phyloP scores from a whole-genome alignment of 2,888 invertebrate species.

The Esperia sulphurella region DNA sequence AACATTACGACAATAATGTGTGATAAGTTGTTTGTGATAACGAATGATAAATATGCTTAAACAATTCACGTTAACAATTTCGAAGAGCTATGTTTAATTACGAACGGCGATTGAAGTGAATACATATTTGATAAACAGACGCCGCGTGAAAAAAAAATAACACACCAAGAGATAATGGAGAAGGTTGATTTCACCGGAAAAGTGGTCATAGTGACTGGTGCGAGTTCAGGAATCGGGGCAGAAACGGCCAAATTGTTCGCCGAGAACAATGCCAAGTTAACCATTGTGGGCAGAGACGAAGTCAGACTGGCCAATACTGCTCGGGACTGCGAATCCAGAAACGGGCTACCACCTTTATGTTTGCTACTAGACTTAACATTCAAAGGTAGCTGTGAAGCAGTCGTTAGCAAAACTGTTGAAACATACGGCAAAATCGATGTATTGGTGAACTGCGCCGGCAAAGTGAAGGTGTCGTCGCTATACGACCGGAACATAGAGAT shows the following conservation, averaged over 20 bases:
- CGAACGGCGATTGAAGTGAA: neutral
- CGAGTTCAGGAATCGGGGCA: slow-evolving; percentile 50
- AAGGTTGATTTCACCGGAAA: slow-evolving; percentile 36
- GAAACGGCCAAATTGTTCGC: slow-evolving; percentile 38
- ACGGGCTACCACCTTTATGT: slow-evolving; percentile 25
- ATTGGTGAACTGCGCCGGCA: slow-evolving; percentile 43
- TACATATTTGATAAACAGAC: no score
- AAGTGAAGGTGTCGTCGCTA: slow-evolving; percentile 30
- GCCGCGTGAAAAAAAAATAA: no score
- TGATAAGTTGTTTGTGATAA: neutral
- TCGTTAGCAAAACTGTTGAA: slow-evolving; percentile 36
- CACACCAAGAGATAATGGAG: slow-evolving; percentile 22
- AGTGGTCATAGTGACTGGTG: slow-evolving; percentile 48
- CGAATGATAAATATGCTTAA: no score
- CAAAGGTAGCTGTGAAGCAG: slow-evolving; percentile 34
- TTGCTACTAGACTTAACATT: slow-evolving; percentile 32
- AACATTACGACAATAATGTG: neutral
- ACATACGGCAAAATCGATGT: slow-evolving; percentile 40
- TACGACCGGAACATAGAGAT: slow-evolving; percentile 34
- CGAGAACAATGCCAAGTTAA: slow-evolving; percentile 32
- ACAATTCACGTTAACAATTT: no score
- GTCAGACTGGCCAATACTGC: slow-evolving; percentile 29
- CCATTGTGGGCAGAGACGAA: slow-evolving; percentile 39
- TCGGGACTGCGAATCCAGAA: slow-evolving; percentile 26
- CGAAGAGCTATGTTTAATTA: neutral